Conservation (phyloP, 1,140 invertebrate species). For the Drosophila auraria region DNA sequence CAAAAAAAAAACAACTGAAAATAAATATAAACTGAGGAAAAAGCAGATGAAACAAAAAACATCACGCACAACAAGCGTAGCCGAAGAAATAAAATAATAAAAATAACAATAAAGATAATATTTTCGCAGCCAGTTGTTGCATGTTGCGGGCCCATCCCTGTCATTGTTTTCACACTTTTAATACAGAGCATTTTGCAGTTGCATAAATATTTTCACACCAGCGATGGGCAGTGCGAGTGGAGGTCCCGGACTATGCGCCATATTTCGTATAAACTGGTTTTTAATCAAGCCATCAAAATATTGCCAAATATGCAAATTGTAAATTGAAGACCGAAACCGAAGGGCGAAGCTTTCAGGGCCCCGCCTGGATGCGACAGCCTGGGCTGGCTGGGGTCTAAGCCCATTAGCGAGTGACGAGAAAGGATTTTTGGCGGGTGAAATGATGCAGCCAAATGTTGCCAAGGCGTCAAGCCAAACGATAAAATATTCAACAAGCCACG, state of each 20-base stretch:
- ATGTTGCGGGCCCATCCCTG: constrained; percentile 14
- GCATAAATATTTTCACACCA: constrained; percentile 56
- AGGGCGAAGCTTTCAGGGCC: background rate
- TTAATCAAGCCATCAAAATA: constrained; percentile 57
- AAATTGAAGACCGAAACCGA: constrained; percentile 33
- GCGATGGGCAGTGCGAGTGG: background rate
- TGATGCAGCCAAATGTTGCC: constrained; percentile 79
- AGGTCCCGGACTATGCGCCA: background rate
- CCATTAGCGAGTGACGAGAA: constrained; percentile 70
- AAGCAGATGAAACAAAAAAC: constrained; percentile 40
- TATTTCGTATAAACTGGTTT: constrained; percentile 34
- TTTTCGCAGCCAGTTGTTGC: constrained; percentile 56
- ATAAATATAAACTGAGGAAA: constrained; percentile 34
- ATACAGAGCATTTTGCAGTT: constrained; percentile 62
- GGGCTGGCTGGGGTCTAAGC: constrained; percentile 33
- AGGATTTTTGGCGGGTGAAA: constrained; percentile 67
- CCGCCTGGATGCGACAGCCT: background rate
- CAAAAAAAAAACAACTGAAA: constrained; percentile 9
- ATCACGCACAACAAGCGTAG: constrained; percentile 29
- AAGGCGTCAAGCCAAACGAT: constrained; percentile 78
- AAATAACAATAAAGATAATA: constrained; percentile 69
- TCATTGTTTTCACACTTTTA: constrained; percentile 55
- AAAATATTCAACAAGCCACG: constrained; percentile 76
- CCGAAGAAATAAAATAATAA: constrained; percentile 45
- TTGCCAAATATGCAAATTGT: constrained; percentile 50